Evolutionary conservation across 2,113 vertebrate species (phyloP).

Genomic region (Caranx ignobilis): DNA sequence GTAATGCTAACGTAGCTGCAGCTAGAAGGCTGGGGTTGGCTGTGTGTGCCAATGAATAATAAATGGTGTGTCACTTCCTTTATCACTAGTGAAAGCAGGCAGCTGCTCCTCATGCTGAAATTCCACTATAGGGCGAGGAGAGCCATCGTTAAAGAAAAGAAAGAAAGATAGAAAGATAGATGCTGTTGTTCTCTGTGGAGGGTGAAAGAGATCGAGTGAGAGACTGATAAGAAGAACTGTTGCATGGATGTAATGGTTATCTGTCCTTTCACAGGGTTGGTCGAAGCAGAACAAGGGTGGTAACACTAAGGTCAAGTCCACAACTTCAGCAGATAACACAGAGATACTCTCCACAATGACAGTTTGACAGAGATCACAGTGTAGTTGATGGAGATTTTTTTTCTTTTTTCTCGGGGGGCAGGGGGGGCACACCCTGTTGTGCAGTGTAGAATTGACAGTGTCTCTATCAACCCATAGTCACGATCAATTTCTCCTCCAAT

Average conservation of each 20-base stretch:
- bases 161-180: conserved; percentile 30
- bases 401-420: no score
- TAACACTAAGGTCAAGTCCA: conserved; percentile 25
- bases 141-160: conserved; percentile 8
- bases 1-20: conserved; percentile 28
- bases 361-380: not conserved
- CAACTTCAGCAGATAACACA: conserved; percentile 17
- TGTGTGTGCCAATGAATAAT: conserved; percentile 70
- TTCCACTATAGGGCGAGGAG: conserved; percentile 32
- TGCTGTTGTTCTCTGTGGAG: conserved; percentile 16
- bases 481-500: not conserved
- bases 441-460: not conserved
- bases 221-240: conserved; percentile 53
- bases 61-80: conserved; percentile 68
- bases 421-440: not conserved
- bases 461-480: not conserved
- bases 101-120: conserved; percentile 62
- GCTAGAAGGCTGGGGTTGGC: conserved; percentile 38
- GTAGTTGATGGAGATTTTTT: not conserved
- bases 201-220: conserved; percentile 23
- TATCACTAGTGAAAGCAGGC: conserved; percentile 69
- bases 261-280: conserved; percentile 43
- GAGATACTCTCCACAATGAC: not conserved
- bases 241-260: conserved; percentile 43
- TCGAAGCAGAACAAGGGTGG: conserved; percentile 7